Evolutionary conservation across 2,888 invertebrate genomes (phyloP).

Genomic region (Xestoiulus laeticollis): DNA sequence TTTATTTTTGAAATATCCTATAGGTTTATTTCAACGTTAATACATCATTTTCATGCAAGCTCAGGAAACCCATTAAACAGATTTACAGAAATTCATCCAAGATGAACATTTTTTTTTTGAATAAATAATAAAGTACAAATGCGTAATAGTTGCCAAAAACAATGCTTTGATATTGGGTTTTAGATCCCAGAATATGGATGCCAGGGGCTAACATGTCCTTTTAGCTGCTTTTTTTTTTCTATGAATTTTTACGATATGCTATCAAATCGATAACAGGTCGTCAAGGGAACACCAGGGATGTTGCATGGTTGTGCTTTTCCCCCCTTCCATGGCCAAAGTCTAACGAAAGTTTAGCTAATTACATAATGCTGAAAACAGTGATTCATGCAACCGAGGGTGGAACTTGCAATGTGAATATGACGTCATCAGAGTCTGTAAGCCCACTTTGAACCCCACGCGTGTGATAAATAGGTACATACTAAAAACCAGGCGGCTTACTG

Average conservation of each 20-base stretch:
- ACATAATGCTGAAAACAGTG: background rate
- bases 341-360: background rate
- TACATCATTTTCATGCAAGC: background rate
- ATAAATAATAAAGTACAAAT: background rate
- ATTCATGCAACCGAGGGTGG: conserved; percentile 15
- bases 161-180: background rate
- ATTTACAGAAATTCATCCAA: background rate
- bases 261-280: background rate
- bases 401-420: background rate
- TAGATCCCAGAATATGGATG: background rate
- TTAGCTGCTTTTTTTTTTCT: background rate
- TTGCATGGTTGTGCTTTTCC: background rate
- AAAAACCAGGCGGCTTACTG: background rate
- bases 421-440: background rate
- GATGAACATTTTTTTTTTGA: background rate
- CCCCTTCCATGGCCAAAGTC: background rate
- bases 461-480: background rate
- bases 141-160: background rate
- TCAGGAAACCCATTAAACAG: background rate
- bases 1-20: background rate
- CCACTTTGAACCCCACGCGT: background rate
- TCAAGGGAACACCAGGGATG: conserved; percentile 16
- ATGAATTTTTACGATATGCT: conserved; percentile 12
- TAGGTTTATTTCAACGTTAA: background rate
- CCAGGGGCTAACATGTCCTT: background rate